Evolutionary conservation across 2,888 invertebrate species (phyloP).

Genomic region (Brachypterus glaber): DNA sequence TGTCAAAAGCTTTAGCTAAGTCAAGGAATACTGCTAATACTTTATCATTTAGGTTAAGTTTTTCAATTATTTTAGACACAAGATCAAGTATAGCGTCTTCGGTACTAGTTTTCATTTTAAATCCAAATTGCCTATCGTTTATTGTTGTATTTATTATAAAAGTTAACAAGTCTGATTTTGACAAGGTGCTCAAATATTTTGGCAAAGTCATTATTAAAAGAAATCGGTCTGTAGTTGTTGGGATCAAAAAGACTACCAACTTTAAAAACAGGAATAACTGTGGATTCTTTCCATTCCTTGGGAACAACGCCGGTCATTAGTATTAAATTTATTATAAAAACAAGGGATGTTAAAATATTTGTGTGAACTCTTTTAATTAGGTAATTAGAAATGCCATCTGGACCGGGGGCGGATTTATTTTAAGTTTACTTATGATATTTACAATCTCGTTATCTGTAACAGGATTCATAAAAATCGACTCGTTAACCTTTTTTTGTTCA

Average conservation of each 20-base stretch:
- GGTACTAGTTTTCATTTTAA: constrained; percentile 7
- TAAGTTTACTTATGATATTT: too few species aligned
- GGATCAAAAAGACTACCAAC: background rate
- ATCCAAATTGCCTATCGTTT: constrained; percentile 10
- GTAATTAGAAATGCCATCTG: too few species aligned
- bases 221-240: constrained; percentile 9
- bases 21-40: too few species aligned
- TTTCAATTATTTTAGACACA: constrained; percentile 3
- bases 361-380: constrained; percentile 9
- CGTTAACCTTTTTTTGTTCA: background rate
- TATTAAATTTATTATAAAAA: constrained; percentile 8
- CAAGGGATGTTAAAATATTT: constrained; percentile 4
- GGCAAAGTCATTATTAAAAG: constrained; percentile 8
- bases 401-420: too few species aligned
- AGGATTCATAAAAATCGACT: too few species aligned
- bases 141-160: constrained; percentile 6
- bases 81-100: constrained; percentile 9
- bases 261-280: constrained; percentile 7
- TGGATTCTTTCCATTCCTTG: constrained; percentile 7
- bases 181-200: too few species aligned
- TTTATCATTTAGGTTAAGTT: too few species aligned
- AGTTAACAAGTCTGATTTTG: constrained; percentile 1
- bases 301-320: constrained; percentile 7
- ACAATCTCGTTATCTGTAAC: too few species aligned
- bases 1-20: too few species aligned